Evolutionary conservation across 2,888 invertebrate species (phyloP).

Genomic region (Smittia sp.): DNA sequence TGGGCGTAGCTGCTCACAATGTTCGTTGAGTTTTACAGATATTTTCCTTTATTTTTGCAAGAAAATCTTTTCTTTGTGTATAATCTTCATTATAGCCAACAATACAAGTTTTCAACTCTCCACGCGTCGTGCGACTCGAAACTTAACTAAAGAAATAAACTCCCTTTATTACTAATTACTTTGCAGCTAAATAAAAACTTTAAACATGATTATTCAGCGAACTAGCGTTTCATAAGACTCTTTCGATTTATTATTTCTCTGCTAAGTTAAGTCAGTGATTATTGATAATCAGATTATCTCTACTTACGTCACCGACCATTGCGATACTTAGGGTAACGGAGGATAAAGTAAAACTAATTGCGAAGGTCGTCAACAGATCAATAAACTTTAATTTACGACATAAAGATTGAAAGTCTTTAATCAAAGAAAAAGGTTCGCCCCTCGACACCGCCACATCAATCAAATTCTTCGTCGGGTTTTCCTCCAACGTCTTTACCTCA

Average conservation of each 20-base stretch:
- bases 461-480: not conserved
- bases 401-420: not conserved
- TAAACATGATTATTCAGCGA: not conserved
- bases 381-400: not conserved
- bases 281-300: not conserved
- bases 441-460: too few species aligned
- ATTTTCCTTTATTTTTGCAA: not conserved
- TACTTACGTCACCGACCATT: too few species aligned
- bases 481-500: not conserved
- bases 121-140: not conserved
- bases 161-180: not conserved
- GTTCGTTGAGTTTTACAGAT: constrained; percentile 8
- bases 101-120: constrained; percentile 4
- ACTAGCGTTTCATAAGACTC: constrained; percentile 15
- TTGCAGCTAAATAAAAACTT: not conserved
- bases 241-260: constrained; percentile 6
- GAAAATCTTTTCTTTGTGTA: not conserved
- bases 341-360: too few species aligned
- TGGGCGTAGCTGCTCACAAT: too few species aligned
- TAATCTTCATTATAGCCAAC: constrained; percentile 20
- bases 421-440: too few species aligned
- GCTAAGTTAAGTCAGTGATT: not conserved
- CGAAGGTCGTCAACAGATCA: not conserved
- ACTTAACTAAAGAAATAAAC: constrained; percentile 11
- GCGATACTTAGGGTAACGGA: too few species aligned